phyloP scores from a whole-genome alignment of 1,140 invertebrate species.

The Diabrotica undecimpunctata region DNA sequence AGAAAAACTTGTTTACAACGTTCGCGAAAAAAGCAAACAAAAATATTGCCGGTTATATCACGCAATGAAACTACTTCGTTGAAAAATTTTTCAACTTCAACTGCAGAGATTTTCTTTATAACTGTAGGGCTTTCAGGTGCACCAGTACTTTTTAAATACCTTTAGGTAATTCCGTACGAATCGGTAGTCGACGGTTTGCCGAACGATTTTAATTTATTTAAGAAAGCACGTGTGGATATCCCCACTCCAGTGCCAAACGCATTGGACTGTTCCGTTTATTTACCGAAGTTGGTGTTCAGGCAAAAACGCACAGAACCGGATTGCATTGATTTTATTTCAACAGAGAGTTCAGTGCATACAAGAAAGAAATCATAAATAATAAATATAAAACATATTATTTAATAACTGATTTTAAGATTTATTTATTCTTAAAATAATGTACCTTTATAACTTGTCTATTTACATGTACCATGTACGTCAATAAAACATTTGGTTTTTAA shows the following conservation, averaged over 20 bases:
- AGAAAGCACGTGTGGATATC: constrained; percentile 6
- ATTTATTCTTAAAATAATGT: too few species aligned
- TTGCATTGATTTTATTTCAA: background rate
- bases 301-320: background rate
- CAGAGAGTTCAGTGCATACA: too few species aligned
- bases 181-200: background rate
- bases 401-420: too few species aligned
- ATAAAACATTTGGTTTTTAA: too few species aligned
- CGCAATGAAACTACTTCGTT: background rate
- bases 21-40: background rate
- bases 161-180: background rate
- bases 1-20: background rate
- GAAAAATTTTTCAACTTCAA: background rate
- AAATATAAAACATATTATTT: too few species aligned
- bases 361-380: too few species aligned
- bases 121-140: background rate
- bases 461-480: too few species aligned
- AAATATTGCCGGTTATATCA: background rate
- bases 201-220: constrained; percentile 5
- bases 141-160: background rate
- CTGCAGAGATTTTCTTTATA: background rate
- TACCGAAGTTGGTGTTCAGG: background rate
- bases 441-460: too few species aligned
- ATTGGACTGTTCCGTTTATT: background rate
- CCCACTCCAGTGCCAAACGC: background rate